A percentile compares a stretch with the other conserved stretches of the same genome.
Evolutionary conservation across 1,140 invertebrate species (phyloP).

Genomic region (Nomia melanderi): DNA sequence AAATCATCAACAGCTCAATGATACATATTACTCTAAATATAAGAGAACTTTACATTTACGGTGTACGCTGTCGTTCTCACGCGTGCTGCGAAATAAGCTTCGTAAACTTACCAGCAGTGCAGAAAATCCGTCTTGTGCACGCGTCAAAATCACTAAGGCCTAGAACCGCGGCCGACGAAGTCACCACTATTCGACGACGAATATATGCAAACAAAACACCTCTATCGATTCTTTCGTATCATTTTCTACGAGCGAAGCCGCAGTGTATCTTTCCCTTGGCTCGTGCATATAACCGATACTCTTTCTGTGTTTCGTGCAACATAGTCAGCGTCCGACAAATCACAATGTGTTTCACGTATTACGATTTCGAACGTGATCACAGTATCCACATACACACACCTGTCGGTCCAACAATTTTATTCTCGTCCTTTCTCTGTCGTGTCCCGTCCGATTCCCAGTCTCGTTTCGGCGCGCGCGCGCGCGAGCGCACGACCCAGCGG

Average conservation of each 20-base stretch:
- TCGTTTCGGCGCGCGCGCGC: not conserved
- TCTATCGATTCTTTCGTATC: no score
- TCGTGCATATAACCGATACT: no score
- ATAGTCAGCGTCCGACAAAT: not conserved
- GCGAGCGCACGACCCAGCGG: no score
- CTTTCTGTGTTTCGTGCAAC: not conserved
- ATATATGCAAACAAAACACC: not conserved
- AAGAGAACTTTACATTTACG: no score
- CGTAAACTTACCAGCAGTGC: conserved; percentile 41
- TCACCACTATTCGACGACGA: conserved; percentile 8
- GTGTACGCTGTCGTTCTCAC: no score
- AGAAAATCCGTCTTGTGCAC: conserved; percentile 30
- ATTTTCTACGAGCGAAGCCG: not conserved
- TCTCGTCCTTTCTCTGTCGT: not conserved
- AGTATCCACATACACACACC: not conserved
- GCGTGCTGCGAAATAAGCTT: not conserved
- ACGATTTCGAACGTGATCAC: not conserved
- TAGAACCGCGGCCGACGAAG: conserved; percentile 20
- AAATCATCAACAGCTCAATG: no score
- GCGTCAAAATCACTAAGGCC: conserved; percentile 47
- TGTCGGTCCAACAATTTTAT: not conserved
- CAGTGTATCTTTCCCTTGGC: not conserved
- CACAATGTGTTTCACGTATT: conserved; percentile 3
- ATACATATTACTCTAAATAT: no score
- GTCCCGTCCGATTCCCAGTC: not conserved